Conservation (phyloP, 2,113 vertebrate genomes). For the Pica pica region DNA sequence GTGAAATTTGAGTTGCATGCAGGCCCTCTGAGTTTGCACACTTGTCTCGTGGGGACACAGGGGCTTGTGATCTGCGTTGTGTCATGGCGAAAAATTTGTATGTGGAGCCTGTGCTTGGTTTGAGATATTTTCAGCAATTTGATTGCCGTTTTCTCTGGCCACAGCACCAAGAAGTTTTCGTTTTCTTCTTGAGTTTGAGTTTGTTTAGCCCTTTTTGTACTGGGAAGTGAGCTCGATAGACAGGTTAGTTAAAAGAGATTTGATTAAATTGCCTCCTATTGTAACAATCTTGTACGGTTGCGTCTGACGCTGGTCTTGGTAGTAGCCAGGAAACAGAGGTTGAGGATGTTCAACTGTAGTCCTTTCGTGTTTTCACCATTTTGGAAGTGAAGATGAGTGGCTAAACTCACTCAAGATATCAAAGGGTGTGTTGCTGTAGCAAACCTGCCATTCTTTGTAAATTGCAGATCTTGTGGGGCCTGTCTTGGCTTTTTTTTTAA, state of each 20-base stretch:
- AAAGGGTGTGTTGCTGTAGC: not conserved
- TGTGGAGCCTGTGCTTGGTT: not conserved
- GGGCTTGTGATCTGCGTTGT: not conserved
- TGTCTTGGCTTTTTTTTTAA: not conserved
- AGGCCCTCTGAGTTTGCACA: not conserved
- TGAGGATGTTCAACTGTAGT: not conserved
- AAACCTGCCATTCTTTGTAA: not conserved
- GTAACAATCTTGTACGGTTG: not conserved
- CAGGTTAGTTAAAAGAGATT: not conserved
- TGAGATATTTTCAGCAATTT: not conserved
- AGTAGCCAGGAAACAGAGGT: not conserved
- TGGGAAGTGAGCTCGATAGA: not conserved
- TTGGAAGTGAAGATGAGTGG: not conserved
- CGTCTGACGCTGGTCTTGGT: too few species aligned
- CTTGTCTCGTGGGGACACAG: not conserved
- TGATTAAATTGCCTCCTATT: accelerated
- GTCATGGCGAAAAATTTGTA: not conserved
- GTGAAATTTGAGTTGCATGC: not conserved
- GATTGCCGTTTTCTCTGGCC: not conserved
- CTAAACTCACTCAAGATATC: not conserved
- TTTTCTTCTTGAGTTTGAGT: not conserved
- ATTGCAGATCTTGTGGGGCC: not conserved
- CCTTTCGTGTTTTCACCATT: not conserved
- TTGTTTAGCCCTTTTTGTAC: not conserved
- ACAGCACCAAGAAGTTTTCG: not conserved